Percentiles rank a stretch among this genome's conserved stretches.
These are phyloP conservation scores for Hylyphantes graminicola DNA, from an alignment of 1,140 invertebrate genomes.

Conservation along the genomic window DNA sequence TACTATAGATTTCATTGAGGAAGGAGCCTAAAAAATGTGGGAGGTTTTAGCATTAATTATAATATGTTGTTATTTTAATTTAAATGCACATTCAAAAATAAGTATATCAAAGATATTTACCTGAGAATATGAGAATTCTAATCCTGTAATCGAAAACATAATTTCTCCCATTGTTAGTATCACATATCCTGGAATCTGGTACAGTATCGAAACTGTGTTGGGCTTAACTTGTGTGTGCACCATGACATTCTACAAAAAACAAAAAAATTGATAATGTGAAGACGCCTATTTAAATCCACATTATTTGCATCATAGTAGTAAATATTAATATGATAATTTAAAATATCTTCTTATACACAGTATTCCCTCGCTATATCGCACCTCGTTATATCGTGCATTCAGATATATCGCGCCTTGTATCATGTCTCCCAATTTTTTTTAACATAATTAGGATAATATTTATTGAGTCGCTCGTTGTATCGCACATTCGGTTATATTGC, in stretches of 20 bases:
- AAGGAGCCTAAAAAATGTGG: constrained; percentile 79
- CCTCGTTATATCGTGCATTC: no score
- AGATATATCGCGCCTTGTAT: no score
- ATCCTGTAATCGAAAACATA: constrained; percentile 90
- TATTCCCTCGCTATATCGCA: no score
- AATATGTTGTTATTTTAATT: background rate
- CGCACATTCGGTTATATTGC: no score
- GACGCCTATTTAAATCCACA: no score
- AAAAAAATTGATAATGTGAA: background rate
- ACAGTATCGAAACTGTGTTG: constrained; percentile 69
- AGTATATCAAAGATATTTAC: constrained; percentile 65
- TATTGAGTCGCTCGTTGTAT: no score
- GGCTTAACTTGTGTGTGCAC: constrained; percentile 18
- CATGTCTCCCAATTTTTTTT: no score
- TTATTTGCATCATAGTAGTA: no score
- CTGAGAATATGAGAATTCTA: constrained; percentile 89
- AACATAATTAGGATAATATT: no score
- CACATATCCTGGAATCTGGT: constrained; percentile 88
- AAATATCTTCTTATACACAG: no score
- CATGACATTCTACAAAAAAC: background rate
- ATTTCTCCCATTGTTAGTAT: constrained; percentile 86
- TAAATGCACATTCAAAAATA: background rate
- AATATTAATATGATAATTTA: no score
- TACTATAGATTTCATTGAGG: constrained; percentile 92
- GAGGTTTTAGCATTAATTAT: no score